phyloP scores from a whole-genome alignment of 2,888 invertebrate genomes.

The Encarsia formosa region DNA sequence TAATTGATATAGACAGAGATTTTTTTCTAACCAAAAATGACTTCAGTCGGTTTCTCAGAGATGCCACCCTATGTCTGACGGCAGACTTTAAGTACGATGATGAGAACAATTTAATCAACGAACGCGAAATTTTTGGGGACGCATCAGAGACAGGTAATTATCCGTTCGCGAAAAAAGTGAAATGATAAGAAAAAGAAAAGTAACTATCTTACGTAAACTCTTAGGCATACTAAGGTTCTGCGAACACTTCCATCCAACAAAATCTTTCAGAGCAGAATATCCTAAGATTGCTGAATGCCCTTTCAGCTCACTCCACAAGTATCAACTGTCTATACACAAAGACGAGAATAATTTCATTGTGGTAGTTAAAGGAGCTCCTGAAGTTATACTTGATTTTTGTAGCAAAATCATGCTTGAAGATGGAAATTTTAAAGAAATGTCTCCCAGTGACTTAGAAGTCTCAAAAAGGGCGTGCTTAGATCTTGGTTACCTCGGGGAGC shows the following conservation, averaged over 20 bases:
- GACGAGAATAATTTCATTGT: conserved; percentile 57
- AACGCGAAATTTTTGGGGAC: conserved; percentile 56
- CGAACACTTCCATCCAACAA: conserved; percentile 56
- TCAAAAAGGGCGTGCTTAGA: conserved; percentile 68
- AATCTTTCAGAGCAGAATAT: conserved; percentile 51
- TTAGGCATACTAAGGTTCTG: conserved; percentile 62
- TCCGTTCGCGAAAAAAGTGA: too few species aligned
- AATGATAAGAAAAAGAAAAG: too few species aligned
- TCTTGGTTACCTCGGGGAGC: conserved; percentile 79
- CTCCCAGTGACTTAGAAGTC: conserved; percentile 53
- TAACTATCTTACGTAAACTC: too few species aligned
- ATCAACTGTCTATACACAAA: conserved; percentile 67
- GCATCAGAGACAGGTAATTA: conserved; percentile 67
- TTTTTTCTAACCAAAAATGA: conserved; percentile 44
- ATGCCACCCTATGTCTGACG: conserved; percentile 66
- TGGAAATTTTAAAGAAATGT: conserved; percentile 55
- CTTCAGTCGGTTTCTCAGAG: conserved; percentile 56
- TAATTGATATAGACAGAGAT: conserved; percentile 49
- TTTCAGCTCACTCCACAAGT: conserved; percentile 65
- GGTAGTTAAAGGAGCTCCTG: conserved; percentile 74
- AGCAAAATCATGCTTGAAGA: conserved; percentile 54
- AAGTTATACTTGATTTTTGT: conserved; percentile 65
- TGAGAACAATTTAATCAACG: conserved; percentile 35
- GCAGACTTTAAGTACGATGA: conserved; percentile 67
- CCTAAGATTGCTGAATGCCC: conserved; percentile 63